Base-by-base conservation (phyloP, 2,888 invertebrate species). In the Phengaris arion region DNA sequence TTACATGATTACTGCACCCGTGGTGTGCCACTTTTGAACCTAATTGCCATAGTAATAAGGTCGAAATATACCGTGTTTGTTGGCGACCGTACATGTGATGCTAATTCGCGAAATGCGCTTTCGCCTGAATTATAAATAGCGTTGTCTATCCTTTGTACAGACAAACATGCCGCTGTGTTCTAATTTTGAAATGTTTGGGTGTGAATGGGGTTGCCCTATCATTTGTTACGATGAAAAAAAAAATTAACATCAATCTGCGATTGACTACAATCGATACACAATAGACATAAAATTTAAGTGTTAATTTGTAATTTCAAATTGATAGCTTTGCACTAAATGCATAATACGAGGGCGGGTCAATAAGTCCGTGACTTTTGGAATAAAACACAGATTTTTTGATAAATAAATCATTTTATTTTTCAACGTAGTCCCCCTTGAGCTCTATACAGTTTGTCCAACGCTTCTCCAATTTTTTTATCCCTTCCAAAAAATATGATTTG, bases 1-100 rank as follows among this genome's bases (percentile, higher is more conserved):
- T 89, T 86, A 88, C 83, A 83, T 84, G 84, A 89, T 89, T 87
- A 87, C 81, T 35, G 64, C 35, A 64, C 35, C 35, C 35, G 59
- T 13, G 45, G 2, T 64, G 35, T 35, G 35, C 35, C 35, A 12
- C 35, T 35, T 64, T 45, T 45, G 35, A 35, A 45, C 64, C 13
- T 35, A 35, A 64, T 13, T 64, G 2, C 13, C 35, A 2, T 64
- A 2, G 35, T 6, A 6, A 45, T 64, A 35, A 64, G 35, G 64
- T 2, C 6, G 64, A 35, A 10, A 35, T 45, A 35, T 64, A 48
- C 48, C 6, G 48, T 1, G 48, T 48, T 48, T 0, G 48, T 6
- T 35, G 35, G 45, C 45, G 45, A 35, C 35, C 2, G 46, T 79
- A 80, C 81, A 80, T 81, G 82, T 83, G 81, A 82, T 79, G 81